Percentiles rank a stretch among this genome's conserved stretches.
phyloP scores from a whole-genome alignment of 2,888 invertebrate genomes.

The Erebia epiphron region DNA sequence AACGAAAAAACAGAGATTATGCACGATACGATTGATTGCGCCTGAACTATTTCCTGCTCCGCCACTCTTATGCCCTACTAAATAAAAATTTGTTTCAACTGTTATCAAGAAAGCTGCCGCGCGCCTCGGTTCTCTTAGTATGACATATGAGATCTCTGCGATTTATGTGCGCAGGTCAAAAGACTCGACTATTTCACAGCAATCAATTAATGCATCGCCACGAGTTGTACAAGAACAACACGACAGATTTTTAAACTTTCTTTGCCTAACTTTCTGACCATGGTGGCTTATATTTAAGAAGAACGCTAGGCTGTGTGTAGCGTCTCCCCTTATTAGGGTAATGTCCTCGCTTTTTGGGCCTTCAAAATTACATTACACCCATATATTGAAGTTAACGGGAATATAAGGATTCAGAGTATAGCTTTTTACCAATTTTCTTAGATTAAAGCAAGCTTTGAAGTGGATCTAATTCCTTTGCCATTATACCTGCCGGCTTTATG shows the following conservation, averaged over 20 bases:
- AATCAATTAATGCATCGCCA: too few relatives aligned
- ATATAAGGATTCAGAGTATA: not conserved
- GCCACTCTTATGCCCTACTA: too few relatives aligned
- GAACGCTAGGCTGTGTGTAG: not conserved
- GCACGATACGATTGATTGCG: too few relatives aligned
- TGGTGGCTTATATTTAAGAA: not conserved
- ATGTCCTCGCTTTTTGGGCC: not conserved
- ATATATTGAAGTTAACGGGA: constrained; percentile 9
- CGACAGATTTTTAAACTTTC: not conserved
- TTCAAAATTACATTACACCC: not conserved
- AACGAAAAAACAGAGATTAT: too few relatives aligned
- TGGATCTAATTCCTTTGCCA: constrained; percentile 5
- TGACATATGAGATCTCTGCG: too few relatives aligned
- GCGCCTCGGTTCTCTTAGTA: too few relatives aligned
- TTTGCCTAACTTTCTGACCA: not conserved
- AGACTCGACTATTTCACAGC: too few relatives aligned
- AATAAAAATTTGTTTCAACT: too few relatives aligned
- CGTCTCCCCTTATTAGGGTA: not conserved
- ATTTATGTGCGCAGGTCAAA: too few relatives aligned
- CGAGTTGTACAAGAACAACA: too few relatives aligned
- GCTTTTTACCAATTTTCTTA: constrained; percentile 10
- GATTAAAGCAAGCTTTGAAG: constrained; percentile 16
- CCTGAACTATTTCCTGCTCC: too few relatives aligned
- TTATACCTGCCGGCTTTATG: not conserved
- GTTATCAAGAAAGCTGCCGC: too few relatives aligned